Evolutionary conservation across 92 coral and sea anemone species (phyloP).

Genomic region (Zoanthus sansibaricus): DNA sequence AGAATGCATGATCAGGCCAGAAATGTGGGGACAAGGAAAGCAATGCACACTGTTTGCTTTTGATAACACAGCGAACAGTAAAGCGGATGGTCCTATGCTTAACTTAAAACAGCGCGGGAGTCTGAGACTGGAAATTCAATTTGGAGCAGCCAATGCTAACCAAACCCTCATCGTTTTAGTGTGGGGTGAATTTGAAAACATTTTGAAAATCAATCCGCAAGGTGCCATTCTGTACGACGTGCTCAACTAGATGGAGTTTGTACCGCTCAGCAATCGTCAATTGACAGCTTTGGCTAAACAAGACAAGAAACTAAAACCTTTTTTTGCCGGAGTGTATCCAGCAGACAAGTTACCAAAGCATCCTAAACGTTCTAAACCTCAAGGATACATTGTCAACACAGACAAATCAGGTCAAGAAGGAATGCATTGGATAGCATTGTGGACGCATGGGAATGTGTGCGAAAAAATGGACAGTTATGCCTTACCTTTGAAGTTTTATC

Average conservation of each 20-base stretch:
- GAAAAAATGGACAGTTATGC: conserved; percentile 1
- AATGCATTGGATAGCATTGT: conserved; percentile 2
- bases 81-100: neutral
- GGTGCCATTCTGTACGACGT: neutral
- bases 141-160: neutral
- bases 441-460: neutral
- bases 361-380: neutral
- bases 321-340: neutral
- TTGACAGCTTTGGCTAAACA: neutral
- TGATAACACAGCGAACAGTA: conserved; percentile 18
- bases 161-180: neutral
- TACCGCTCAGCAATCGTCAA: neutral
- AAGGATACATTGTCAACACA: neutral
- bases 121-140: neutral
- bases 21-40: neutral
- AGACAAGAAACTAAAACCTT: neutral
- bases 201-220: neutral
- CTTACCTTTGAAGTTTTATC: neutral
- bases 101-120: neutral
- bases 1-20: neutral
- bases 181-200: neutral
- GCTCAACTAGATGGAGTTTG: neutral
- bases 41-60: neutral
- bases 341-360: neutral
- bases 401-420: neutral